Percentiles rank a stretch among this genome's conserved stretches.
phyloP scores from a whole-genome alignment of 2,888 invertebrate genomes.

The Ophion ellenae region DNA sequence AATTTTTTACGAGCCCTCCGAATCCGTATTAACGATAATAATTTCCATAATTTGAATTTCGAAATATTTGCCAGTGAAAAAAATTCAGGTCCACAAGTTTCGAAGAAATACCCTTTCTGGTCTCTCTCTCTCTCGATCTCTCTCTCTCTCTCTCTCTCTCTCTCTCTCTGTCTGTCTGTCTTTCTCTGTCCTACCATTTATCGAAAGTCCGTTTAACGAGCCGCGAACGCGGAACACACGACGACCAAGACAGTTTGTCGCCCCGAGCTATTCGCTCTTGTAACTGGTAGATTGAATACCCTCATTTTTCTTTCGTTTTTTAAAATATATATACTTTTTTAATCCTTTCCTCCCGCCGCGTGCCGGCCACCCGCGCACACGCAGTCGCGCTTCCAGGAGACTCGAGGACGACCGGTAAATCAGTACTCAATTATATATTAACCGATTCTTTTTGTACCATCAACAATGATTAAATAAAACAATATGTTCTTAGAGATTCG shows the following conservation, averaged over 20 bases:
- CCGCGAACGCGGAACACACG: slow-evolving; percentile 62
- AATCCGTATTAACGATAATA: not conserved
- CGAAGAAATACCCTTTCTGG: slow-evolving; percentile 23
- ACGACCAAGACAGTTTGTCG: slow-evolving; percentile 58
- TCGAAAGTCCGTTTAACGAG: slow-evolving; percentile 54
- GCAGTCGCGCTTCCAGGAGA: slow-evolving; percentile 53
- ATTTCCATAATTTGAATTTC: slow-evolving; percentile 25
- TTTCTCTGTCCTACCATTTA: slow-evolving; percentile 31
- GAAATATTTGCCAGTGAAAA: slow-evolving; percentile 1
- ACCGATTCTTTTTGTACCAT: slow-evolving; percentile 43
- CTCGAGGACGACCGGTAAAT: slow-evolving; percentile 65
- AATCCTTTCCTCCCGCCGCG: slow-evolving; percentile 33
- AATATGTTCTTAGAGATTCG: not conserved
- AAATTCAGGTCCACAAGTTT: slow-evolving; percentile 14
- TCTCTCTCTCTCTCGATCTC: not conserved
- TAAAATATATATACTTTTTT: not conserved
- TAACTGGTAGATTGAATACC: slow-evolving; percentile 63
- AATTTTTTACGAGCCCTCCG: slow-evolving; percentile 27
- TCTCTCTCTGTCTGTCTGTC: slow-evolving; percentile 5
- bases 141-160: not conserved
- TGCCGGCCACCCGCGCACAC: slow-evolving; percentile 61
- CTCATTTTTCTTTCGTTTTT: slow-evolving; percentile 54
- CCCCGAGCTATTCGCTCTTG: slow-evolving; percentile 58
- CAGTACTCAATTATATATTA: slow-evolving; percentile 53
- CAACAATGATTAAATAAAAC: not conserved